phyloP scores from a whole-genome alignment of 2,797 vertebrate genomes.

The Mormyrus proboscirostris region DNA sequence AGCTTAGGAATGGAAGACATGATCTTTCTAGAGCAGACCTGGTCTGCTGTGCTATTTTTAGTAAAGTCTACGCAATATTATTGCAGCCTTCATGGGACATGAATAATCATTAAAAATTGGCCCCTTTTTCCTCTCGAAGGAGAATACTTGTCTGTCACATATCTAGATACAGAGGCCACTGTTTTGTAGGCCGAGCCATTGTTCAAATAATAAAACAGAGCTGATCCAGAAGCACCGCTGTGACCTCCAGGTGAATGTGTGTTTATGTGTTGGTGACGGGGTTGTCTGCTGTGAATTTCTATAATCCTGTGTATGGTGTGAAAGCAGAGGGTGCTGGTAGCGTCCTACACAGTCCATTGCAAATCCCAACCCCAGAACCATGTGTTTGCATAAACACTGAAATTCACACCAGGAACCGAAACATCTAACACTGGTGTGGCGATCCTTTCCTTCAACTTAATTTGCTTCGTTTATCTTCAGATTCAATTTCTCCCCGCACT shows the following conservation, averaged over 20 bases:
- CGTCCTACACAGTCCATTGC: not conserved
- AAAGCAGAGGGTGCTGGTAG: not conserved
- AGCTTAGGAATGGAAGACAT: not conserved
- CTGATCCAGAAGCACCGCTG: not conserved
- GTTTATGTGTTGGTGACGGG: not conserved
- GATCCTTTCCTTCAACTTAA: not conserved
- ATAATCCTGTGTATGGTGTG: not conserved
- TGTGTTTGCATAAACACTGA: constrained; percentile 2
- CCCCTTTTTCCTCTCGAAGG: not conserved
- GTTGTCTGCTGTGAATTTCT: not conserved
- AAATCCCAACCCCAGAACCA: constrained; percentile 6
- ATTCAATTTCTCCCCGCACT: not conserved
- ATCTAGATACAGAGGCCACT: not conserved
- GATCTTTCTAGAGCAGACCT: not conserved
- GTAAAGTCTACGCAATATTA: not conserved
- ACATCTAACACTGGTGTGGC: not conserved
- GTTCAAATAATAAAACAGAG: not conserved
- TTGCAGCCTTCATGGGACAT: not conserved
- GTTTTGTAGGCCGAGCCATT: not conserved
- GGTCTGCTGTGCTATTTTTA: not conserved
- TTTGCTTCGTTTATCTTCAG: not conserved
- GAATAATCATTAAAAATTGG: not conserved
- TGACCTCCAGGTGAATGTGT: not conserved
- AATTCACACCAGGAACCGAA: not conserved
- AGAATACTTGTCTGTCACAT: not conserved